Base-by-base conservation (phyloP, 2,888 invertebrate genomes). In the Scaptomyza caliginosa region DNA sequence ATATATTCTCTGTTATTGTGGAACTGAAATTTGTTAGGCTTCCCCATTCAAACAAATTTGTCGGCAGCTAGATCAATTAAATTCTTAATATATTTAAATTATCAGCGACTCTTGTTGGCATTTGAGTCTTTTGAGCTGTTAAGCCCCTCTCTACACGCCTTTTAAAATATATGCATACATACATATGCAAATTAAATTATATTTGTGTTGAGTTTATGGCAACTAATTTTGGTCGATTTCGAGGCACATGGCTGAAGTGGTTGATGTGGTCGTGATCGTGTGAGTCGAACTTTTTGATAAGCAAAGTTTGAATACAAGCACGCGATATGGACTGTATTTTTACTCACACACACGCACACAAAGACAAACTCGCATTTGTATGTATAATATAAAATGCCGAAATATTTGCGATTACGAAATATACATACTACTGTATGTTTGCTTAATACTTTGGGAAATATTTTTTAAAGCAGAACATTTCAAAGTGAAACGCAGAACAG, bases 291-390 rank as follows among this genome's bases (percentile, higher is more conserved):
- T 68, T 80, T 68, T 84, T 81, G 81, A 81, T 81, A 86, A 86
- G 86, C 86, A 32, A 51, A 80, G 80, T 86, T 86, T 77, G 57
- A 86, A 86, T 81, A 84, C 49, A 59, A 48, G 70, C 81, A 77
- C 77, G 86, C 84, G 84, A 86, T 80, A 77, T 59, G 62, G 32
- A 58, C 49, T 57, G 49, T 40, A 62, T 52, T 16, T 46, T 49
- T 63, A 56, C 52, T 32, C 38, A 63, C 52, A 30, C 38, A 63
- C 40, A 28, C 45, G 56, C 39, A 49, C 11, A 40, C 16, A 46
- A 11, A 32, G 8, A n/a, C n/a, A 16, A 16, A 4, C 34, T 16
- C 16, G 32, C 11, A 21, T 39, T 43, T 46, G 13, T 10, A 23
- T 24, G 30, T 49, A 30, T n/a, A 30, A 24, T 3, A 10, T 38